Evolutionary conservation across 2,113 vertebrate species (phyloP), one percentile per base, ranked within the genome.

Genomic region (Carassius gibelio): DNA sequence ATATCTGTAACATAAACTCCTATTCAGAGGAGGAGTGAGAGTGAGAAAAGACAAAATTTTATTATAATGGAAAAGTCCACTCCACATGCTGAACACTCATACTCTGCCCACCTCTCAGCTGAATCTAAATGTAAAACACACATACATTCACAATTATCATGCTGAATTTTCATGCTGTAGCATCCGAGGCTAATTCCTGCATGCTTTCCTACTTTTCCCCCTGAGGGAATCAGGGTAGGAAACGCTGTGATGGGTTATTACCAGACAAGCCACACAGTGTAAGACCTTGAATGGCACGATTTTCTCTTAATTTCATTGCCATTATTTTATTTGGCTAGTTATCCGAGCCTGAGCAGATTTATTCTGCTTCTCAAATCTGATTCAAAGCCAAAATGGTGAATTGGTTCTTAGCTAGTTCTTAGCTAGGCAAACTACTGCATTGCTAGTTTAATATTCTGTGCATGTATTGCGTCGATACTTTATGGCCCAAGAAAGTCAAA

Each of bases 1-100:
- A 94, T 94, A 94, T 94, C 91, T 93, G 92, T 91, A 93, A 90
- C 92, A 91, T 92, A 91, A 86, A 92, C 91, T 92, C 90, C 74
- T 86, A 76, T 88, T 91, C 85, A 82, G 83, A 87, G 69, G 86
- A 87, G 68, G 61, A 78, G 77, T 30, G 21, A 42, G 19, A 45
- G 71, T 21, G 64, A 59, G 71, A n/a, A 13, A 59, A 57, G 50
- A 42, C 84, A 34, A 26, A 82, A 85, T 74, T 57, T 64, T 34
- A 83, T 83, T 82, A 81, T 69, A 69, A 84, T 55, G 57, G 75
- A 87, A 59, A 74, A 81, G 68, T 62, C 30, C 83, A 62, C 66
- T 57, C 6, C 52, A 87, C 85, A 81, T 17, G 42, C 48, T 30
- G 38, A 52, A 38, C 86, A 75, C 61, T 64, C 75, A 80, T 23